Evolutionary conservation across 2,113 vertebrate genomes (phyloP).

Genomic region (Tragelaphus imberbis): DNA sequence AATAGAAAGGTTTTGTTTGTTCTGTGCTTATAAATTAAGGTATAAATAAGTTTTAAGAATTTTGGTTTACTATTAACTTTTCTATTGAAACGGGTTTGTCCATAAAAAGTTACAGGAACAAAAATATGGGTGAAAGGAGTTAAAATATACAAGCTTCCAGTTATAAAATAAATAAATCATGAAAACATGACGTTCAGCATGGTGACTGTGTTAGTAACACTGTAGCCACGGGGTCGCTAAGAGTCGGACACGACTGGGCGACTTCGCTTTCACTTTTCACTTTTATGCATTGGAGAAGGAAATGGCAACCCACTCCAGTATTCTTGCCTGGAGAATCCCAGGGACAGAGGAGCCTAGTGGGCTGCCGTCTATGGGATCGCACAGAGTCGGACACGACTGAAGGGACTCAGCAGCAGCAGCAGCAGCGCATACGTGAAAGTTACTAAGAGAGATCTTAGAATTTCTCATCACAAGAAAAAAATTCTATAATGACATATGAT

Average conservation of each 20-base stretch:
- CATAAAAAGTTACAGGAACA: background rate
- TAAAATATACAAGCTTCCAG: background rate
- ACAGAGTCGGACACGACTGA: too few relatives aligned
- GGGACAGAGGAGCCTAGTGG: too few relatives aligned
- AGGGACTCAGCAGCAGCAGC: too few relatives aligned
- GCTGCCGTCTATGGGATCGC: too few relatives aligned
- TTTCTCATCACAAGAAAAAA: background rate
- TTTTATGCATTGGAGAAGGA: too few relatives aligned
- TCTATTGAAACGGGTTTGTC: background rate
- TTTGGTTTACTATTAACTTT: conserved; percentile 28
- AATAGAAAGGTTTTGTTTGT: background rate
- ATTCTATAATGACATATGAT: background rate
- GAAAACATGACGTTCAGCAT: background rate
- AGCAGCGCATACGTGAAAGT: background rate
- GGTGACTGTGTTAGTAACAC: background rate
- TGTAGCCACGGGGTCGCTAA: background rate
- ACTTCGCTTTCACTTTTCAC: too few relatives aligned
- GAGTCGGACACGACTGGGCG: too few relatives aligned
- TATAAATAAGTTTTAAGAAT: conserved; percentile 34
- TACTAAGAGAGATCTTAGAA: background rate
- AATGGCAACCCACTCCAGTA: too few relatives aligned
- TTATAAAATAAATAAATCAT: background rate
- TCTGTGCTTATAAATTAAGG: conserved; percentile 10
- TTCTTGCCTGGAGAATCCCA: too few relatives aligned
- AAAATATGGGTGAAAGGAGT: background rate